Conservation (phyloP, 2,797 vertebrate species). For the Xerus rutilus region DNA sequence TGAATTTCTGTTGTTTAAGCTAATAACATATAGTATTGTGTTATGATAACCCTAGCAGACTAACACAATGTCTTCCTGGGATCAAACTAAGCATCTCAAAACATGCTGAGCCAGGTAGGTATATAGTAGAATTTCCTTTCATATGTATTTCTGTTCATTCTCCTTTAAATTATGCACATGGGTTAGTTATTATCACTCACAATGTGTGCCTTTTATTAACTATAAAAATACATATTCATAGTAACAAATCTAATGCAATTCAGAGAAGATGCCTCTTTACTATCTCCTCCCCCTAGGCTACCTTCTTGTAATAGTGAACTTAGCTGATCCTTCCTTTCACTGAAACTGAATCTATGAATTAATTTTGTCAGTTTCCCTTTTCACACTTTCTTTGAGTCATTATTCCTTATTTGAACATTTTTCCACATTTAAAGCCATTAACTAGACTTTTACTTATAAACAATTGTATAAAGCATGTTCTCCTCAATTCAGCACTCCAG, state of each 20-base stretch:
- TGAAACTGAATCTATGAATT: background rate
- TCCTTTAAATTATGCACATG: background rate
- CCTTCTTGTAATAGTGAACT: background rate
- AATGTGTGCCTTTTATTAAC: background rate
- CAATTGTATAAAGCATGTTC: background rate
- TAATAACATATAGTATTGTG: background rate
- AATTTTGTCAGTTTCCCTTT: background rate
- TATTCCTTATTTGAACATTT: background rate
- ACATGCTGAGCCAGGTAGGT: background rate
- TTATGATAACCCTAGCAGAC: background rate
- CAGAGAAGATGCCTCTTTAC: background rate
- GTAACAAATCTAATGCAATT: background rate
- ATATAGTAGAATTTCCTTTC: background rate
- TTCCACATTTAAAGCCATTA: slow-evolving; percentile 4
- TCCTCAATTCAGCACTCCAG: background rate
- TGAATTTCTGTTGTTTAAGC: background rate
- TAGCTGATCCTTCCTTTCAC: background rate
- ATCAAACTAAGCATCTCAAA: background rate
- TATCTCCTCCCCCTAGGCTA: background rate
- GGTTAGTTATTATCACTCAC: background rate
- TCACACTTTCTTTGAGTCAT: background rate
- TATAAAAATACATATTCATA: background rate
- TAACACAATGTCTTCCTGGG: background rate
- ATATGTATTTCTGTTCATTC: background rate
- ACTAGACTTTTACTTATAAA: background rate